phyloP scores from a whole-genome alignment of 1,140 invertebrate genomes.

The Caenorhabditis elegans region DNA sequence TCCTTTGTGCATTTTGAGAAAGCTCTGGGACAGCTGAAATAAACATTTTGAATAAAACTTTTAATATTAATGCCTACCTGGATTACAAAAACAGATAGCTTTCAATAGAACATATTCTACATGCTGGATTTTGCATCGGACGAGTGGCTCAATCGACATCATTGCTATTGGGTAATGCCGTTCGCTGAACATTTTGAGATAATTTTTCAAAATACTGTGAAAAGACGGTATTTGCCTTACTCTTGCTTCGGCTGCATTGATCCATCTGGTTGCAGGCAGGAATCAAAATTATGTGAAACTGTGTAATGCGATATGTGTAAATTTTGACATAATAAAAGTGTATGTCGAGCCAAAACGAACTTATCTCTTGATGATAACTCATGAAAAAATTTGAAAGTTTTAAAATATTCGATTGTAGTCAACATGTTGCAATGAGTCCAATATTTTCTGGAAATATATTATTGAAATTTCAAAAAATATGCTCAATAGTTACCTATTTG shows the following conservation, averaged over 20 bases:
- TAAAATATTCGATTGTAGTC: not conserved
- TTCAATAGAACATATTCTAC: too few species aligned
- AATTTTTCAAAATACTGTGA: too few species aligned
- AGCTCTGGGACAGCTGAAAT: not conserved
- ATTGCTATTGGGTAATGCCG: too few species aligned
- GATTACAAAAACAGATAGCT: too few species aligned
- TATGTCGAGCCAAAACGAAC: not conserved
- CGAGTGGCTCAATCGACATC: too few species aligned
- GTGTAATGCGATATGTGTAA: not conserved
- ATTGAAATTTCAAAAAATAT: too few species aligned
- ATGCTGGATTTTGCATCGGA: too few species aligned
- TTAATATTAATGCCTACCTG: too few species aligned
- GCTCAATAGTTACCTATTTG: too few species aligned
- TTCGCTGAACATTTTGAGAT: too few species aligned
- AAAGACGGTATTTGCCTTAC: too few species aligned
- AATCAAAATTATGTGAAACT: not conserved
- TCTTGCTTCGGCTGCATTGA: not conserved
- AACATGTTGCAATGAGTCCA: not conserved
- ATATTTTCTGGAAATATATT: constrained; percentile 7
- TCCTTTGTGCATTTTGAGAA: not conserved
- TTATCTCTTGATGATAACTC: not conserved
- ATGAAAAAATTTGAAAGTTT: constrained; percentile 6
- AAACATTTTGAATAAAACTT: not conserved
- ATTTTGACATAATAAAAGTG: not conserved
- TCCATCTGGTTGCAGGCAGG: not conserved